Evolutionary conservation across 2,888 invertebrate species (phyloP), one percentile per base, ranked within the genome.

Genomic region (Phortica magna): DNA sequence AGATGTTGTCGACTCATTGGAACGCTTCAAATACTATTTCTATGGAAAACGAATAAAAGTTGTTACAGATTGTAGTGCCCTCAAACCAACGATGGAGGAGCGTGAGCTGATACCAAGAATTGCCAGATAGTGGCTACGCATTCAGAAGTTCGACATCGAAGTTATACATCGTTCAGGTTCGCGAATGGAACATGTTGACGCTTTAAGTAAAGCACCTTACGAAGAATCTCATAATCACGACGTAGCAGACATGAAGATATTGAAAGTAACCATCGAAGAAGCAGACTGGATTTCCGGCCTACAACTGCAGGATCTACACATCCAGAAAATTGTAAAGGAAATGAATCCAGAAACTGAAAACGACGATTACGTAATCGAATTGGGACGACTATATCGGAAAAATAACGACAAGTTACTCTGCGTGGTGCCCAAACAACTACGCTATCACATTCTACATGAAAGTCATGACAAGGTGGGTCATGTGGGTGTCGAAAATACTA

Each of bases 121-220:
- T 17, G 83, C 83, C 19, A 71, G 83, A 41, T 84, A 83, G 84
- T 83, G 80, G 76, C 41, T 76, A 14, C 61, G 76, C 0, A 64
- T 72, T 14, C 55, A 71, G 48, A 64, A 76, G 43, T 64, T 41
- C 59, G 76, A 82, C 72, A 80, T 79, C 43, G 77, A 75, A 17
- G 57, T 57, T n/a, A 7, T n/a, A 57, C n/a, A 57, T 17, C 57
- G 57, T 6, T 14, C 12, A n/a, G 57, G 57, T 57, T 14, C n/a
- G 7, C 57, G 57, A 12, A 57, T 83, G 82, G 72, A 73, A 10
- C 81, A 80, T 9, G 77, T 76, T 12, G 79, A 79, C 61, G 77
- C 78, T 2, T 70, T 80, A 9, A 82, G 79, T 53, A 73, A 79
- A 17, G 42, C 77, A 7, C 77, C 77, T 1, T 22, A 75, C 71